A percentile compares a stretch with the other conserved stretches of the same genome.
These are phyloP conservation scores for Drosophila gunungcola DNA, from an alignment of 1,140 invertebrate genomes.

Conservation along the genomic window DNA sequence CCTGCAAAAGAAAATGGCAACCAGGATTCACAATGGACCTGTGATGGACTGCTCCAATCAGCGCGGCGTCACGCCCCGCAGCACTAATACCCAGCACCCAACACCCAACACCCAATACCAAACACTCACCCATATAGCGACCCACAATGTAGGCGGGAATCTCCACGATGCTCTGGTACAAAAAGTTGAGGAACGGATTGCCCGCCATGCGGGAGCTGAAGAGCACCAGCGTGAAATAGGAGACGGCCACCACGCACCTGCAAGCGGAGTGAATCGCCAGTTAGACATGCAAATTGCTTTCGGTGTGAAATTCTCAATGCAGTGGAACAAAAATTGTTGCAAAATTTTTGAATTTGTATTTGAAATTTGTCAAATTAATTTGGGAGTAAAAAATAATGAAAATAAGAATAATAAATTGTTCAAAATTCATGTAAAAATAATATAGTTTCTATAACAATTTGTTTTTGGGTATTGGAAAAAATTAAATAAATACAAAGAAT, in stretches of 20 bases:
- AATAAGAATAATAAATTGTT: too few species aligned
- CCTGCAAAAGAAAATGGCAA: conserved; percentile 45
- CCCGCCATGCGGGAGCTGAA: conserved; percentile 88
- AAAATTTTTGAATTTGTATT: too few species aligned
- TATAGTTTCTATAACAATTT: too few species aligned
- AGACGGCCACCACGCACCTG: conserved; percentile 87
- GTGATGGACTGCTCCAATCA: conserved; percentile 54
- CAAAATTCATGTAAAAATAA: too few species aligned
- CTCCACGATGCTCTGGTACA: conserved; percentile 87
- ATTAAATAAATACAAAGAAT: too few species aligned
- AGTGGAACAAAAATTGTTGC: background rate
- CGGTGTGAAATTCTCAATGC: conserved; percentile 1
- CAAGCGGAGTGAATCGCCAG: conserved; percentile 42
- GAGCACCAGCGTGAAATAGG: conserved; percentile 87
- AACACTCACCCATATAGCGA: conserved; percentile 82
- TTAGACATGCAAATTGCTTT: conserved; percentile 75
- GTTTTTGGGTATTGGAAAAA: too few species aligned
- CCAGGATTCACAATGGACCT: background rate
- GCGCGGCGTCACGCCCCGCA: conserved; percentile 30
- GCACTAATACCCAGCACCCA: background rate
- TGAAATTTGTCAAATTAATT: too few species aligned
- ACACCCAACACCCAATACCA: too few species aligned
- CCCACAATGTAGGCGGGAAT: conserved; percentile 86
- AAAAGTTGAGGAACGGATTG: conserved; percentile 90
- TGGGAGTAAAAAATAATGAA: too few species aligned